These are phyloP conservation scores for Galagoides demidoff DNA, from an alignment of 2,797 vertebrate genomes.

Conservation along the genomic window DNA sequence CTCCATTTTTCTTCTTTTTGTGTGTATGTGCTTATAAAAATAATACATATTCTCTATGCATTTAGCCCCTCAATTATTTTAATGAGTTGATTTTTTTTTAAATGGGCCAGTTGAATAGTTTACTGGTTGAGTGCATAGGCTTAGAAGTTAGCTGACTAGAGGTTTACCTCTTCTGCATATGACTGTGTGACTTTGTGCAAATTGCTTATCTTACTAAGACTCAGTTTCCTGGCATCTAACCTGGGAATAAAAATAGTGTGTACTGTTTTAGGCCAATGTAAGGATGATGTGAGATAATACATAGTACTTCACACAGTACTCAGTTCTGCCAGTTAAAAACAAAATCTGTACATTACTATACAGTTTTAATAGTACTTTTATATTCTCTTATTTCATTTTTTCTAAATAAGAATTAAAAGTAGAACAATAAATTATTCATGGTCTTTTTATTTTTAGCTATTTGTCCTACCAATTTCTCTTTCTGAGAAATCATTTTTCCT, in stretches of 20 bases:
- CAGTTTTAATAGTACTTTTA: constrained; percentile 4
- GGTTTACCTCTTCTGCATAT: not conserved
- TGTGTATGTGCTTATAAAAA: not conserved
- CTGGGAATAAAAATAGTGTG: not conserved
- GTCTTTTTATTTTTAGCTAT: not conserved
- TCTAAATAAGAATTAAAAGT: constrained; percentile 8
- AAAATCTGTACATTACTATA: not conserved
- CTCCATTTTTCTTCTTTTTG: not conserved
- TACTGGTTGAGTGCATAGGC: not conserved
- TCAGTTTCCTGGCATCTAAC: not conserved
- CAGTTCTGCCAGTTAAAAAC: not conserved
- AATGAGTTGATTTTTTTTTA: not conserved
- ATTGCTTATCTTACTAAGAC: not conserved
- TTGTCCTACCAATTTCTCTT: not conserved
- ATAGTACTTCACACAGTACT: not conserved
- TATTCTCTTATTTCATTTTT: constrained; percentile 41
- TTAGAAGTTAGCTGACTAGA: not conserved
- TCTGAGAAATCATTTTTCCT: constrained; percentile 18
- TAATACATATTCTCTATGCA: not conserved
- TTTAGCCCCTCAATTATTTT: constrained; percentile 25
- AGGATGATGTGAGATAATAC: not conserved
- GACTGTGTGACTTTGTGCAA: not conserved
- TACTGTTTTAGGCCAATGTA: not conserved
- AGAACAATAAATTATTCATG: constrained; percentile 25
- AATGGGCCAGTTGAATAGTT: not conserved